Evolutionary conservation across 2,113 vertebrate species (phyloP).

Genomic region (Oncorhynchus keta): DNA sequence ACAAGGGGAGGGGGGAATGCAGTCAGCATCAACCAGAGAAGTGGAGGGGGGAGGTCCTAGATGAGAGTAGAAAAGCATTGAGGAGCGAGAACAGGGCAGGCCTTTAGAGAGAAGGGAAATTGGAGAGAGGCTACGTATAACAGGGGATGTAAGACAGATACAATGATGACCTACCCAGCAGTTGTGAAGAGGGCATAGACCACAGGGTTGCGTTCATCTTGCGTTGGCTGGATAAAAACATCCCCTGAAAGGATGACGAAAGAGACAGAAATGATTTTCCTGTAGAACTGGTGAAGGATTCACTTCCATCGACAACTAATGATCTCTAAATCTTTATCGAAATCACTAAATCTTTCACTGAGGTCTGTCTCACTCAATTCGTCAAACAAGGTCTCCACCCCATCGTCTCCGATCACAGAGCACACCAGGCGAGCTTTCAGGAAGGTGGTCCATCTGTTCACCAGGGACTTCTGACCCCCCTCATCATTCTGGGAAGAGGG

Average conservation of each 20-base stretch:
- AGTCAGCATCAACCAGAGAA: background rate
- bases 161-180: conserved; percentile 69
- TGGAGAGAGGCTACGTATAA: no score
- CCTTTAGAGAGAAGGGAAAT: no score
- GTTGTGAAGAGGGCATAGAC: conserved; percentile 82
- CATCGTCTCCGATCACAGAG: conserved; percentile 80
- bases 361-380: conserved; percentile 76
- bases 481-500: conserved; percentile 76
- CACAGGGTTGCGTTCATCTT: conserved; percentile 79
- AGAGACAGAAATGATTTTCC: conserved; percentile 27
- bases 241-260: conserved; percentile 68
- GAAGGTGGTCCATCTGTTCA: conserved; percentile 86
- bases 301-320: background rate
- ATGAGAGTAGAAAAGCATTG: no score
- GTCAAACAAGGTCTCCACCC: conserved; percentile 83
- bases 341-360: background rate
- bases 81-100: no score
- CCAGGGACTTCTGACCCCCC: conserved; percentile 81
- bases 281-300: background rate
- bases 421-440: conserved; percentile 84
- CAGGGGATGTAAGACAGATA: no score
- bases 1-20: background rate
- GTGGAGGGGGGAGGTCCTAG: background rate
- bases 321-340: background rate
- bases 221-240: conserved; percentile 80